Base-by-base conservation (phyloP, 1,140 invertebrate species). In the Apis dorsata region DNA sequence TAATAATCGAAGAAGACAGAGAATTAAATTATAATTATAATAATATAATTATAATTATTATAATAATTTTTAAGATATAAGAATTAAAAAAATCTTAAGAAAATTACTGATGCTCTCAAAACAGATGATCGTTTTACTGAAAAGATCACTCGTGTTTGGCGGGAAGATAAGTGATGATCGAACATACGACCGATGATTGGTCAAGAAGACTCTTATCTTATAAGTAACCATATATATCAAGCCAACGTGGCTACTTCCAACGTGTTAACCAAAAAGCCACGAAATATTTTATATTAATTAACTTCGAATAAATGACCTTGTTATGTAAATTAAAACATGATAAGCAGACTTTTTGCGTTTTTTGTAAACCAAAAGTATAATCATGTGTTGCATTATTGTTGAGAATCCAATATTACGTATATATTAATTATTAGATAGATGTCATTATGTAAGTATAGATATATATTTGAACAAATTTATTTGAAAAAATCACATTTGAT, bases 231-330 rank as follows among this genome's bases (percentile, higher is more conserved):
- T 65, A 7, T 49, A n/a, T 13, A 44, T 53, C 49, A 19, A 24
- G 76, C 80, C 84, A 85, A 87, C 84, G 84, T 83, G 84, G 76
- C 80, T 49, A 44, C 44, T 85, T 87, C 69, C 78, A 85, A 87
- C 84, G 81, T 81, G 77, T 78, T 49, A 11, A 15, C 7, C 7
- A 13, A 55, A 21, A 11, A 24, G 81, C 82, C 77, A 84, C 83
- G 81, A 86, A 68, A 51, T 49, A n/a, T n/a, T n/a, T n/a, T n/a
- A n/a, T n/a, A 9, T 49, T 19, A 79, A 59, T 65, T 51, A 65
- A 77, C 34, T 44, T 73, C 53, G 55, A 57, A 2, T 71, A 10
- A 75, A 28, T n/a, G 81, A 83, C 86, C 77, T 83, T 87, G 69
- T 63, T 60, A 55, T 49, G 53, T 68, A 77, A 65, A 77, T 79